phyloP scores from a whole-genome alignment of 2,888 invertebrate genomes.

The Pyrochroa serraticornis region DNA sequence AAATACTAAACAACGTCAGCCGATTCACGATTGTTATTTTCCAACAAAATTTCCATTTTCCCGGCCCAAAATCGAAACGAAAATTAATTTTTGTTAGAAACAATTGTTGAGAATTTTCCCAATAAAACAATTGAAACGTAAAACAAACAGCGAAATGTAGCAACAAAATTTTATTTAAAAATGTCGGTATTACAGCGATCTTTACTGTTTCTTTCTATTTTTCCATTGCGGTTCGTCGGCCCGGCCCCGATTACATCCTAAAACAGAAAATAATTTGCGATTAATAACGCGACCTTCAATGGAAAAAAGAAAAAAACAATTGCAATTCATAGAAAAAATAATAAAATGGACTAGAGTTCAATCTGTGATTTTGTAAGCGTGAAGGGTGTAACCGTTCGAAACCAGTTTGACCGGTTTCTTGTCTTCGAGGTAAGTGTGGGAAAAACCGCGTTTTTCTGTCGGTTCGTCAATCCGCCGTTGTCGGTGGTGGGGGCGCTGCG shows the following conservation, averaged over 20 bases:
- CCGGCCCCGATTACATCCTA: slow-evolving; percentile 15
- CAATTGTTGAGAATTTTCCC: too few species aligned
- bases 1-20: too few species aligned
- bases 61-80: too few species aligned
- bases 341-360: slow-evolving; percentile 9
- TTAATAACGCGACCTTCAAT: slow-evolving; percentile 17
- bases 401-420: slow-evolving; percentile 25
- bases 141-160: too few species aligned
- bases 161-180: too few species aligned
- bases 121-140: too few species aligned
- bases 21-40: too few species aligned
- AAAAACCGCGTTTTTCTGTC: neutral
- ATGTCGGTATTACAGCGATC: too few species aligned
- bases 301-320: slow-evolving; percentile 16
- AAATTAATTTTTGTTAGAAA: too few species aligned
- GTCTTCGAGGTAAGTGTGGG: slow-evolving; percentile 19
- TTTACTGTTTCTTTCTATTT: slow-evolving; percentile 1
- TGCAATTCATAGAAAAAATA: slow-evolving; percentile 4
- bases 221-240: slow-evolving; percentile 18
- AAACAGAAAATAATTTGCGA: slow-evolving; percentile 23
- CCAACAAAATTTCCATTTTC: too few species aligned
- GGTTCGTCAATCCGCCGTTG: too few species aligned
- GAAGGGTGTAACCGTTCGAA: slow-evolving; percentile 23
- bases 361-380: slow-evolving; percentile 23
- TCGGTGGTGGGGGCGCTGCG: neutral